These are phyloP conservation scores for Crax fasciolata DNA, from an alignment of 2,797 vertebrate genomes.

Conservation along the genomic window DNA sequence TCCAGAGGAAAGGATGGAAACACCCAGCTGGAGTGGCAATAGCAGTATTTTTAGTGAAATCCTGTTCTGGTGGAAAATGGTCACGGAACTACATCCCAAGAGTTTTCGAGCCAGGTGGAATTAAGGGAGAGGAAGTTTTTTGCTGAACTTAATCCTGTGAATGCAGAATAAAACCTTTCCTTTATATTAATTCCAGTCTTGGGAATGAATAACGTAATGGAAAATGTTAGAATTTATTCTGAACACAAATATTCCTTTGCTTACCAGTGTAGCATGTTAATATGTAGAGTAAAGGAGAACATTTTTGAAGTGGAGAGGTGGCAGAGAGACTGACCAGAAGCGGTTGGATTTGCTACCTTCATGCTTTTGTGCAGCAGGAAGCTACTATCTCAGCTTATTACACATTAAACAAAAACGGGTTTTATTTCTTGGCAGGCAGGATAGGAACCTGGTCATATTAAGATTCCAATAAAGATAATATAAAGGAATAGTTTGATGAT, in stretches of 20 bases:
- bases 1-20: background rate
- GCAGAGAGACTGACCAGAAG: background rate
- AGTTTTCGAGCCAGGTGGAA: background rate
- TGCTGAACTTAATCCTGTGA: background rate
- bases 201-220: background rate
- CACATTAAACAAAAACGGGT: background rate
- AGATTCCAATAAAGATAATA: background rate
- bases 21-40: background rate
- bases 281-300: background rate
- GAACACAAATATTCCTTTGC: background rate
- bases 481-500: background rate
- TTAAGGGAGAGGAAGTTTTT: background rate
- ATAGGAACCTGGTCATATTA: background rate
- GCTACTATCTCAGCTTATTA: background rate
- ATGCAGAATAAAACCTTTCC: background rate
- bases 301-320: background rate
- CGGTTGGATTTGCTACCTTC: background rate
- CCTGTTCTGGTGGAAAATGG: background rate
- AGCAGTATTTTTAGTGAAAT: background rate
- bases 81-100: background rate
- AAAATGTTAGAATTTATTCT: background rate
- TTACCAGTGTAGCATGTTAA: background rate
- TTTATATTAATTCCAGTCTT: background rate
- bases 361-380: background rate
- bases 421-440: slow-evolving; percentile 29